A percentile compares a stretch with the other conserved stretches of the same genome.
These are phyloP conservation scores for Apis mellifera DNA, from an alignment of 1,140 invertebrate species.

Conservation along the genomic window DNA sequence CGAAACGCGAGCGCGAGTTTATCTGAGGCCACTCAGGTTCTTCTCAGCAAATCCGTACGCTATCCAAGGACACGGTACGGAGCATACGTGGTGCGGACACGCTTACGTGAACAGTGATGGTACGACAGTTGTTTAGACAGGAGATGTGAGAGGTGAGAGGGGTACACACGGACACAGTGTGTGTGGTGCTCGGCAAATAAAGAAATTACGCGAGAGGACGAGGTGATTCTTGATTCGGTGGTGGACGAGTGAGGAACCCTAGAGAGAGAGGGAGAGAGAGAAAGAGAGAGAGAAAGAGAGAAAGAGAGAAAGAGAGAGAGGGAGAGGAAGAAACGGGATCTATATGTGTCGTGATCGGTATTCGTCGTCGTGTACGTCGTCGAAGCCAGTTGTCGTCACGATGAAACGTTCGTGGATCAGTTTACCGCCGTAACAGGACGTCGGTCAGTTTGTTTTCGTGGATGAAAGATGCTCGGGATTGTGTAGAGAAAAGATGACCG, in stretches of 20 bases:
- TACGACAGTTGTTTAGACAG: conserved; percentile 23
- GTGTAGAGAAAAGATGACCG: conserved; percentile 23
- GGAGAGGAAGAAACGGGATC: not conserved
- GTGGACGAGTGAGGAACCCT: conserved; percentile 23
- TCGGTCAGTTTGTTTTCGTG: not conserved
- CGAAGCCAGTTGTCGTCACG: conserved; percentile 25
- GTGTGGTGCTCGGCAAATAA: not conserved
- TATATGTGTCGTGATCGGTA: conserved; percentile 16
- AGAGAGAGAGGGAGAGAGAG: not conserved
- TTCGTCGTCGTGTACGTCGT: conserved; percentile 8
- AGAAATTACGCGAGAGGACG: conserved; percentile 27
- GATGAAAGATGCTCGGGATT: conserved; percentile 29
- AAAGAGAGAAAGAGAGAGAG: too few species aligned
- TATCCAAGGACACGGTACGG: conserved; percentile 54
- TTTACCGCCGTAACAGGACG: conserved; percentile 34
- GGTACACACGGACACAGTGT: not conserved
- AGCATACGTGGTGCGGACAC: conserved; percentile 48
- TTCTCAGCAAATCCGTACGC: conserved; percentile 23
- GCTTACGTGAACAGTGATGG: conserved; percentile 48
- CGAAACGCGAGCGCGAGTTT: conserved; percentile 33
- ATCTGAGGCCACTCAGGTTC: conserved; percentile 26
- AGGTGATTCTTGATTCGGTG: conserved; percentile 47
- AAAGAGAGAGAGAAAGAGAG: not conserved
- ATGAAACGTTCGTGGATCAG: conserved; percentile 55
- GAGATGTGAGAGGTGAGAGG: conserved; percentile 19